Percentiles rank a stretch among this genome's conserved stretches.
Conservation (phyloP, 1,140 invertebrate genomes). For the Cherax destructor region DNA sequence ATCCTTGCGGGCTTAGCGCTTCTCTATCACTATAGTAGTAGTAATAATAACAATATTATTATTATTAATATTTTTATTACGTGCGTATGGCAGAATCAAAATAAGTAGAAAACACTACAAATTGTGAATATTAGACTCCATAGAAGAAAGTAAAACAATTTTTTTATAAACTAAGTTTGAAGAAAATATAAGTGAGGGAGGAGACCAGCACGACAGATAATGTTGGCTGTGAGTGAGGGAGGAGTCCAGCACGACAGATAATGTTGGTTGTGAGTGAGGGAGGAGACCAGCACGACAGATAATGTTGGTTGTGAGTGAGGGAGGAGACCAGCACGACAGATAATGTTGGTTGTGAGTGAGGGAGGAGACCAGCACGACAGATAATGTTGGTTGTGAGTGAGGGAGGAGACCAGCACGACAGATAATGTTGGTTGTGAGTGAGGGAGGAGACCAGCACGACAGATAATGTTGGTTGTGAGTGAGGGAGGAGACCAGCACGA, state of each 20-base stretch:
- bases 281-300: background rate
- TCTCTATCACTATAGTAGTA: too few relatives aligned
- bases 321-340: background rate
- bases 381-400: background rate
- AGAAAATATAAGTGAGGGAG: too few relatives aligned
- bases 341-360: background rate
- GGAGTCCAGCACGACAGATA: background rate
- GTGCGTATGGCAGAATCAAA: too few relatives aligned
- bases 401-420: background rate
- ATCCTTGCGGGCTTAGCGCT: too few relatives aligned
- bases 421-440: background rate
- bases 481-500: background rate
- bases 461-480: background rate
- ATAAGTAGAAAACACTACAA: too few relatives aligned
- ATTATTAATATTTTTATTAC: too few relatives aligned
- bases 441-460: background rate
- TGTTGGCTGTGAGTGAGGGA: background rate
- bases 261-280: background rate
- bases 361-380: background rate
- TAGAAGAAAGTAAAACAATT: too few relatives aligned
- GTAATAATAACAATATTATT: too few relatives aligned
- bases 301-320: background rate
- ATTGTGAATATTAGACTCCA: too few relatives aligned
- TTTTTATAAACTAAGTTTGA: too few relatives aligned
- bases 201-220: background rate